phyloP scores from a whole-genome alignment of 2,113 vertebrate species.

The Synodontis membranacea region DNA sequence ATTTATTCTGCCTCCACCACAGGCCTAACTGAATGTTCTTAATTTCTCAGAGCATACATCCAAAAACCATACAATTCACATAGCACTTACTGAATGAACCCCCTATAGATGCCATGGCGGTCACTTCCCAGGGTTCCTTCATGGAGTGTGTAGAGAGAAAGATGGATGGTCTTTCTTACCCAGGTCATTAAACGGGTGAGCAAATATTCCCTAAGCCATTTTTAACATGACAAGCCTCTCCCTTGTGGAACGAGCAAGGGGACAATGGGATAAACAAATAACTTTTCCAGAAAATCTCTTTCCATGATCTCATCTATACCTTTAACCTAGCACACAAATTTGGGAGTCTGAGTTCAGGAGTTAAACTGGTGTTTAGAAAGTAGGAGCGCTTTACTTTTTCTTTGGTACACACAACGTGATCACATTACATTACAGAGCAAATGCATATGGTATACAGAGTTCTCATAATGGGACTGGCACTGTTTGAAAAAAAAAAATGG shows the following conservation, averaged over 20 bases:
- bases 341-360: neutral
- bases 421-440: neutral
- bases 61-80: neutral
- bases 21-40: neutral
- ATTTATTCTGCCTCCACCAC: slow-evolving; percentile 14
- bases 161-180: slow-evolving; percentile 63
- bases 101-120: slow-evolving; percentile 32
- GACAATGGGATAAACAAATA: slow-evolving; percentile 50
- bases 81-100: neutral
- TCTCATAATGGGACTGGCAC: neutral
- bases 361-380: neutral
- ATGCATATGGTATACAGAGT: neutral
- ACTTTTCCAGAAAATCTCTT: slow-evolving; percentile 41
- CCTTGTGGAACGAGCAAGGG: slow-evolving; percentile 32
- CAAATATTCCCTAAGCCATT: slow-evolving; percentile 65
- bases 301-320: slow-evolving; percentile 12
- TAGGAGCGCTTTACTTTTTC: neutral
- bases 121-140: slow-evolving; percentile 51
- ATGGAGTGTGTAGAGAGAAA: slow-evolving; percentile 57
- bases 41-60: neutral
- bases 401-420: neutral
- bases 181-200: slow-evolving; percentile 65
- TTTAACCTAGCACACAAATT: neutral
- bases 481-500: neutral
- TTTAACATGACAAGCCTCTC: slow-evolving; percentile 62